Evolutionary conservation across 1,140 invertebrate species (phyloP), one percentile per base, ranked within the genome.

Genomic region (Calosoma granatense): DNA sequence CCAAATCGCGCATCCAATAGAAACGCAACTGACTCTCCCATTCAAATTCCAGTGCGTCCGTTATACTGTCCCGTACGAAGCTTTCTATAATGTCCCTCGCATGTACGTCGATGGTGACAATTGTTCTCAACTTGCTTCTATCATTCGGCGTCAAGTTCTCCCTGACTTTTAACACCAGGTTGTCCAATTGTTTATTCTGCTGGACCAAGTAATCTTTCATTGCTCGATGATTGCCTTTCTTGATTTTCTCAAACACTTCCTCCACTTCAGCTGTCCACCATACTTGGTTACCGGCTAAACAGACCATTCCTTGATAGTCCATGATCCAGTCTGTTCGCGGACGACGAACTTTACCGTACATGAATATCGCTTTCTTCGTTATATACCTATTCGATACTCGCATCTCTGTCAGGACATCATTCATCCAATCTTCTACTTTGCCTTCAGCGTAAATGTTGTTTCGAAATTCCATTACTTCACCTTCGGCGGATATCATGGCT

Each of bases 221-320:
- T 0, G 90, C 87, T 19, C 82, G 73, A 68, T 92, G 91, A 39
- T 86, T 80, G 3, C 91, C 91, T 63, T 80, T 78, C 14, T 78
- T 75, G 20, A 90, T 85, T 67, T 87, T 85, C 0, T 74, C 68
- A 66, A 95, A 94, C 0, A 90, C 86, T 65, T 94, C 86, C 70
- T 96, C 92, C 1, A 92, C 89, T 74, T 94, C 91, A 19, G 87
- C 89, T 0, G 92, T 94, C 91, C 91, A 95, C 92, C 92, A 95
- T 9, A 94, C 86, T 65, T 89, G 85, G 76, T 92, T 92, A 0
- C 85, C 85, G 0, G 85, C 87, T 1, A 94, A 72, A 62, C 88
- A 84, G 21, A 94, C 81, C 90, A 94, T 93, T 41, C 91, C 92
- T 70, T 88, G 86, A 73, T 87, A 92, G 60, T 90, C 82, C 64